Percentiles rank a stretch among this genome's conserved stretches.
These are phyloP conservation scores for Thereva unica DNA, from an alignment of 2,888 invertebrate genomes.

Conservation along the genomic window DNA sequence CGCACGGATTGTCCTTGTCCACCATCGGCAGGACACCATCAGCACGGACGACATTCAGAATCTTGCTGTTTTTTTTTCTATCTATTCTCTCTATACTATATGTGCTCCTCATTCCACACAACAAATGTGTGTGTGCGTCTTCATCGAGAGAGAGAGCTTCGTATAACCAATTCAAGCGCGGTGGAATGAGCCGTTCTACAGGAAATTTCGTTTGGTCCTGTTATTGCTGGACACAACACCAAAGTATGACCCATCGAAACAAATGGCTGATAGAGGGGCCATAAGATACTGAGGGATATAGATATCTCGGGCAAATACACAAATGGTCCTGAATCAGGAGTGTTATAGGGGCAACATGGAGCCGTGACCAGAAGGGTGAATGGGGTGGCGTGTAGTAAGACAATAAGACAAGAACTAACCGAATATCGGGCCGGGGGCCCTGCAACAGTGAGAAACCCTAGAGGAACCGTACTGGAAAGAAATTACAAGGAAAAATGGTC, in stretches of 20 bases:
- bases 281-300: conserved; percentile 41
- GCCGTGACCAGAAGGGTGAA: neutral
- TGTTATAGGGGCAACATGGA: conserved; percentile 4
- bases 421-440: neutral
- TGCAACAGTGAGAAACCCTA: conserved; percentile 22
- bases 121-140: too few relatives aligned
- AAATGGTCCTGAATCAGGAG: conserved; percentile 32
- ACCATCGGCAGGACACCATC: conserved; percentile 29
- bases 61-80: neutral
- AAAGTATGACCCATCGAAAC: conserved; percentile 42
- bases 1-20: conserved; percentile 28
- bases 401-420: conserved; percentile 18
- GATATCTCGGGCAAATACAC: conserved; percentile 38
- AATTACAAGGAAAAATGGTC: conserved; percentile 41
- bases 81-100: neutral
- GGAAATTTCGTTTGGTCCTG: conserved; percentile 29
- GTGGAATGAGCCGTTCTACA: conserved; percentile 18
- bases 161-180: conserved; percentile 15
- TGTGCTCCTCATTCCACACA: neutral
- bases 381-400: conserved; percentile 22
- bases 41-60: conserved; percentile 16
- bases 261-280: conserved; percentile 40
- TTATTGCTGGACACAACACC: conserved; percentile 28
- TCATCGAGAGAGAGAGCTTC: neutral
- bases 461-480: conserved; percentile 37